phyloP scores from a whole-genome alignment of 2,797 vertebrate genomes.

The Lepilemur ruficaudatus region DNA sequence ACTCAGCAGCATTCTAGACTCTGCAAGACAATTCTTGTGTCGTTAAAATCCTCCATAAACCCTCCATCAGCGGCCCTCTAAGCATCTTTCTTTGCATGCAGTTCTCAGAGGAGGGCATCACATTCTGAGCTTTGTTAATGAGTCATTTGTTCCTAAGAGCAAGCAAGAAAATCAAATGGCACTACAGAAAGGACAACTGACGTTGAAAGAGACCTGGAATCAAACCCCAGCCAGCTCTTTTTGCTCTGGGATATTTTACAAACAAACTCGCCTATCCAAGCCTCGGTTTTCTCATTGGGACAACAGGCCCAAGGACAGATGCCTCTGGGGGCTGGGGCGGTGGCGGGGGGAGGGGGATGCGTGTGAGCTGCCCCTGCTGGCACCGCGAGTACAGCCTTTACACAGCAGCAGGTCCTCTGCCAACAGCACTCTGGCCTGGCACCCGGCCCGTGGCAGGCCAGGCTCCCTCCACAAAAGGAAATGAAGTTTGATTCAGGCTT shows the following conservation, averaged over 20 bases:
- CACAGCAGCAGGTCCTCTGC: not conserved
- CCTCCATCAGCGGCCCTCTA: not conserved
- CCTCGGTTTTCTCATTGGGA: not conserved
- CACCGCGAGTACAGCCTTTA: accelerated
- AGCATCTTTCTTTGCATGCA: not conserved
- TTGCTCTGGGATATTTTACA: not conserved
- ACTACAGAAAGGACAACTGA: not conserved
- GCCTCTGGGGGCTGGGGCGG: not conserved
- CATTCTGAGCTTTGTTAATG: not conserved
- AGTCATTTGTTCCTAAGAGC: not conserved
- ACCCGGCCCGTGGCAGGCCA: not conserved
- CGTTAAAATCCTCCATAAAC: not conserved
- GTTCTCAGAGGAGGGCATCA: not conserved
- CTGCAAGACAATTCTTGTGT: not conserved
- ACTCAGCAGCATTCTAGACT: not conserved
- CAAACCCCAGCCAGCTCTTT: not conserved
- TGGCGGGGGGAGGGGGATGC: too few species aligned
- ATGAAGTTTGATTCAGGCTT: slow-evolving; percentile 43
- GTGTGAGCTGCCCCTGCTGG: not conserved
- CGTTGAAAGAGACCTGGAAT: not conserved
- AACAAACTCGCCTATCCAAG: not conserved
- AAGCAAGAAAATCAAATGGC: not conserved
- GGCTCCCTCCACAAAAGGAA: slow-evolving; percentile 18
- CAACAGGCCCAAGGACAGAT: not conserved
- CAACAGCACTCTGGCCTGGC: slow-evolving; percentile 11